These are phyloP conservation scores for Drosophila fungiperda DNA, from an alignment of 2,888 invertebrate species.

Conservation along the genomic window DNA sequence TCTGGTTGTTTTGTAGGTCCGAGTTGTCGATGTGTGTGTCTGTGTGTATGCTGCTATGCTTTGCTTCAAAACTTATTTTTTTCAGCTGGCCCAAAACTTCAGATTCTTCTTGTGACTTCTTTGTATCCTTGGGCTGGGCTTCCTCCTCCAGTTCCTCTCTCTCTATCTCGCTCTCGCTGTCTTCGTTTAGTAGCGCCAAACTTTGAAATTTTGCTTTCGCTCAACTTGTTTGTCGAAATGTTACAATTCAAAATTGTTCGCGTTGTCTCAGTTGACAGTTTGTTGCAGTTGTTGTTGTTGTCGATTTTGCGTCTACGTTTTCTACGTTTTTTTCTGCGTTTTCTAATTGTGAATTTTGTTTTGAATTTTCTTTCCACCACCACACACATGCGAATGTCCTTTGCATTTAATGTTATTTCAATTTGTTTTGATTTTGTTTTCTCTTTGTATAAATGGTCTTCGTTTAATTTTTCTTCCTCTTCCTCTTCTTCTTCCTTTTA, in stretches of 20 bases:
- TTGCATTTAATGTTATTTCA: constrained; percentile 83
- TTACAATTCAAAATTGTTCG: constrained; percentile 73
- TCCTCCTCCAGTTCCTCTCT: constrained; percentile 14
- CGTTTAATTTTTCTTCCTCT: constrained; percentile 31
- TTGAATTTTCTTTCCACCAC: constrained; percentile 84
- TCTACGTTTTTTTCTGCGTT: constrained; percentile 84
- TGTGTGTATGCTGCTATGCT: constrained; percentile 14
- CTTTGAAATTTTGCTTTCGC: constrained; percentile 82
- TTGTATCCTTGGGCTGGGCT: constrained; percentile 37
- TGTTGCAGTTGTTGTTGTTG: constrained; percentile 41
- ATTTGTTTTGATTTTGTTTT: constrained; percentile 58
- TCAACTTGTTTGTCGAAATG: constrained; percentile 77
- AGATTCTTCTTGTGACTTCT: constrained; percentile 14
- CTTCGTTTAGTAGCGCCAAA: constrained; percentile 76
- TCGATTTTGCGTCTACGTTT: constrained; percentile 82
- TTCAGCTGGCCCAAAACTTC: constrained; percentile 31
- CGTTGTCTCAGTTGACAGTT: constrained; percentile 55
- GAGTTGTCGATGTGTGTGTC: constrained; percentile 45
- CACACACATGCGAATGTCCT: constrained; percentile 85
- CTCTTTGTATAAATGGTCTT: constrained; percentile 38
- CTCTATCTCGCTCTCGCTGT: constrained; percentile 35
- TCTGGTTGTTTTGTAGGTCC: constrained; percentile 47
- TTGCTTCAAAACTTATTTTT: constrained; percentile 49
- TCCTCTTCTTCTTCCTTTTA: constrained; percentile 25
- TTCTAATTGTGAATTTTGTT: constrained; percentile 85